phyloP scores from a whole-genome alignment of 2,888 invertebrate genomes.

The Steinernema hermaphroditum region DNA sequence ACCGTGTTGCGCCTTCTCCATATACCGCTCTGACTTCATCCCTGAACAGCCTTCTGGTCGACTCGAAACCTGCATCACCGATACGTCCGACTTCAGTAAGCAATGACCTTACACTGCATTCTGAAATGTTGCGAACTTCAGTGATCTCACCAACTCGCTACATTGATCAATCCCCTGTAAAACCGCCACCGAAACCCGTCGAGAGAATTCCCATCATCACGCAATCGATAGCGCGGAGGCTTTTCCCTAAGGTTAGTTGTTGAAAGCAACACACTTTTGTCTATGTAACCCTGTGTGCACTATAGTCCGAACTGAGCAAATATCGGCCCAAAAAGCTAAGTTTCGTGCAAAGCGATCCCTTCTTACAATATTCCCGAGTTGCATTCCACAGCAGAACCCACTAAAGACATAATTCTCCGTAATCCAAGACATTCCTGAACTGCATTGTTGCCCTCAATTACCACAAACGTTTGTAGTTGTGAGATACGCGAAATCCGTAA shows the following conservation, averaged over 20 bases:
- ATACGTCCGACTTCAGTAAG: conserved; percentile 26
- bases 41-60: conserved; percentile 13
- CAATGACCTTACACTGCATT: not conserved
- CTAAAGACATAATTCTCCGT: not conserved
- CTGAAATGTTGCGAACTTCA: too few species aligned
- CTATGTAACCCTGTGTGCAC: conserved; percentile 7
- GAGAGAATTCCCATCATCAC: conserved; percentile 13
- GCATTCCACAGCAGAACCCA: conserved; percentile 7
- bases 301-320: conserved; percentile 1
- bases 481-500: too few species aligned
- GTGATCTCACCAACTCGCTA: conserved; percentile 19
- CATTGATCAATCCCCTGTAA: conserved; percentile 2
- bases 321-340: not conserved
- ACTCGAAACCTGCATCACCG: not conserved
- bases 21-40: conserved; percentile 1
- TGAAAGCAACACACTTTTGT: not conserved
- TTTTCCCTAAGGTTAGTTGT: conserved; percentile 14
- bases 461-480: too few species aligned
- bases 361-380: not conserved
- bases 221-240: not conserved
- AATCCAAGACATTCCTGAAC: too few species aligned
- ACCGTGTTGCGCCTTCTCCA: not conserved
- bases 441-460: too few species aligned
- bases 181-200: conserved; percentile 8
- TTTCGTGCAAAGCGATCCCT: not conserved